Percentiles rank a stretch among this genome's conserved stretches.
Conservation (phyloP, 2,113 vertebrate species). For the Scolopax mira region DNA sequence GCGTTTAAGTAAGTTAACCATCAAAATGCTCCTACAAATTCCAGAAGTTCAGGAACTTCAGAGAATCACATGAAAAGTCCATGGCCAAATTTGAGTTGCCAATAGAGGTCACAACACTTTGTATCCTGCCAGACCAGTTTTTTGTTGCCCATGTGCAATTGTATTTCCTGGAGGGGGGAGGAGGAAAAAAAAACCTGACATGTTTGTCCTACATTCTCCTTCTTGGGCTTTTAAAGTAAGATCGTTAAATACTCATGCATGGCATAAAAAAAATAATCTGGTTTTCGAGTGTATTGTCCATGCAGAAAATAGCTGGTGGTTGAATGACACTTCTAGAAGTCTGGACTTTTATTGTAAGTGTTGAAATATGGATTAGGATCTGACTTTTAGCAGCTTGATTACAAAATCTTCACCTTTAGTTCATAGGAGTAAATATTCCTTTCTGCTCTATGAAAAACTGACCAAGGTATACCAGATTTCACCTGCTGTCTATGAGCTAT, state of each 20-base stretch:
- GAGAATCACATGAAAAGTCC: not conserved
- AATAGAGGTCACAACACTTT: not conserved
- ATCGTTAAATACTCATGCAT: not conserved
- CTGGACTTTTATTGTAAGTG: not conserved
- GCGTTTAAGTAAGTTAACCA: not conserved
- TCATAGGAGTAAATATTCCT: no score
- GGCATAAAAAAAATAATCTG: not conserved
- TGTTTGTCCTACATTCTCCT: not conserved
- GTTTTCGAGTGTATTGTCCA: not conserved
- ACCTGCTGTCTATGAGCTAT: not conserved
- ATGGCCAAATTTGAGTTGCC: not conserved
- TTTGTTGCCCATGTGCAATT: not conserved
- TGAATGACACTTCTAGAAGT: not conserved
- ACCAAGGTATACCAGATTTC: not conserved
- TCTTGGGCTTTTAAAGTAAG: not conserved
- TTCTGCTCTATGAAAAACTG: not conserved
- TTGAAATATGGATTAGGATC: not conserved
- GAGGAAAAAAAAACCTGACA: no score
- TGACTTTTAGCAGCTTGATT: not conserved
- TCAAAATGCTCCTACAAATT: not conserved
- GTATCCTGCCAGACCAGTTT: fast-evolving
- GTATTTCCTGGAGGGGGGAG: not conserved
- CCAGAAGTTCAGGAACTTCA: not conserved
- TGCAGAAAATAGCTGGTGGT: not conserved
- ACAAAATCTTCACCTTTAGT: not conserved